A percentile compares a stretch with the other conserved stretches of the same genome.
Evolutionary conservation across 2,797 vertebrate genomes (phyloP).

Genomic region (Paguma larvata): DNA sequence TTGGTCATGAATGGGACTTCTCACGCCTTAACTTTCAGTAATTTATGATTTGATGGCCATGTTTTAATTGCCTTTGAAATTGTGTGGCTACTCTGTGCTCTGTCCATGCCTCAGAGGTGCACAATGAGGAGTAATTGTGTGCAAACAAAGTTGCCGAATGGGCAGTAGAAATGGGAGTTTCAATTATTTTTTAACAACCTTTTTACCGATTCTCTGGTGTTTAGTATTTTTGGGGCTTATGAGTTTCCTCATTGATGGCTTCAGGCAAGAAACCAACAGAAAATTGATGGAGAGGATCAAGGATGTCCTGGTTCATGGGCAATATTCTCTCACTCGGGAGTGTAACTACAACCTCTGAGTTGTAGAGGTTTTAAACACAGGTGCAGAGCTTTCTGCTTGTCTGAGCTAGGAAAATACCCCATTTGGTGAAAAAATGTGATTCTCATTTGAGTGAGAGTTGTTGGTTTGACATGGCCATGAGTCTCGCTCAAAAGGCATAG

Average conservation of each 20-base stretch:
- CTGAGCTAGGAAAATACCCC: constrained; percentile 37
- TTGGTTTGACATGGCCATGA: constrained; percentile 5
- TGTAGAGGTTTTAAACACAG: constrained; percentile 68
- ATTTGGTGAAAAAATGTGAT: constrained; percentile 46
- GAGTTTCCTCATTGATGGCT: constrained; percentile 65
- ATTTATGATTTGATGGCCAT: background rate
- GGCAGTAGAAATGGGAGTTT: constrained; percentile 67
- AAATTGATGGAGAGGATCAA: constrained; percentile 65
- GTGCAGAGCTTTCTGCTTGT: constrained; percentile 67
- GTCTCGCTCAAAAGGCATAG: constrained; percentile 6
- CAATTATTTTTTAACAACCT: constrained; percentile 79
- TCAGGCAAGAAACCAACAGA: constrained; percentile 68
- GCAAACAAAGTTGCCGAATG: constrained; percentile 59
- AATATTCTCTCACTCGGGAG: constrained; percentile 37
- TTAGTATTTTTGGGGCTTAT: constrained; percentile 65
- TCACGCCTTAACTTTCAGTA: background rate
- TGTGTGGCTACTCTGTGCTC: background rate
- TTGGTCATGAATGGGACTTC: background rate
- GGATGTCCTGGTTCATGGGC: constrained; percentile 3
- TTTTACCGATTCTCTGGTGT: constrained; percentile 60
- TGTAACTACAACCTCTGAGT: constrained; percentile 47
- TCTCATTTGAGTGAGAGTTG: constrained; percentile 59
- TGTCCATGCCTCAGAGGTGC: background rate
- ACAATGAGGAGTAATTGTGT: constrained; percentile 57
- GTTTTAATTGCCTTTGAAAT: constrained; percentile 41